A percentile compares a stretch with the other conserved stretches of the same genome.
Evolutionary conservation across 2,113 vertebrate genomes (phyloP).

Genomic region (Halichoeres trimaculatus): DNA sequence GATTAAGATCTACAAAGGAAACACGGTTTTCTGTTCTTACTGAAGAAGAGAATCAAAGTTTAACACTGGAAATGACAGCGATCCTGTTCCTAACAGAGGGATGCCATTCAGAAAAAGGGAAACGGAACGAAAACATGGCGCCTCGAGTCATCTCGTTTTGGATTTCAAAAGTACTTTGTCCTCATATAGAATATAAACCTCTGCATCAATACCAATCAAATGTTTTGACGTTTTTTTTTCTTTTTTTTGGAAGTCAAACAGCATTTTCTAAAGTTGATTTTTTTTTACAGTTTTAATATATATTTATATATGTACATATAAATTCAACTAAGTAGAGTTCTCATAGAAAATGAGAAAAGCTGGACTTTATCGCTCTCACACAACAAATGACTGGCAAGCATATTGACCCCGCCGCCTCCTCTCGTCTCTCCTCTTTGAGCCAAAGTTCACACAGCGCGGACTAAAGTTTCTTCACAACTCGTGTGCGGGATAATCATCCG

Average conservation of each 20-base stretch:
- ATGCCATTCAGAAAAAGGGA: constrained; percentile 29
- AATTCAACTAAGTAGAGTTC: constrained; percentile 80
- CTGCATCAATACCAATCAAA: constrained; percentile 81
- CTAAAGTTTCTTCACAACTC: background rate
- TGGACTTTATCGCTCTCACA: constrained; percentile 75
- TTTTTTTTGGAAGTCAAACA: constrained; percentile 73
- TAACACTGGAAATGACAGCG: constrained; percentile 53
- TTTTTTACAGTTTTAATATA: constrained; percentile 82
- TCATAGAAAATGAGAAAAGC: constrained; percentile 85
- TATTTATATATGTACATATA: constrained; percentile 85
- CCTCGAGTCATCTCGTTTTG: constrained; percentile 48
- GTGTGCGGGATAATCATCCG: constrained; percentile 1
- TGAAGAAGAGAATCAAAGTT: constrained; percentile 52
- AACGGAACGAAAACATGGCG: constrained; percentile 47
- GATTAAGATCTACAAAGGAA: constrained; percentile 61
- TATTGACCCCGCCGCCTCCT: constrained; percentile 32
- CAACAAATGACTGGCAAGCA: constrained; percentile 74
- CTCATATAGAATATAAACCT: constrained; percentile 86
- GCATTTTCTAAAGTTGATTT: constrained; percentile 72
- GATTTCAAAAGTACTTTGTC: constrained; percentile 78
- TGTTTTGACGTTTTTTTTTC: constrained; percentile 61
- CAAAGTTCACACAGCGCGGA: constrained; percentile 16
- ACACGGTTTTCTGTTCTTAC: constrained; percentile 34
- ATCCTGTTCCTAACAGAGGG: constrained; percentile 54
- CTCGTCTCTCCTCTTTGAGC: constrained; percentile 18